phyloP scores from a whole-genome alignment of 2,113 vertebrate species.

The Illadopsis cleaveri region DNA sequence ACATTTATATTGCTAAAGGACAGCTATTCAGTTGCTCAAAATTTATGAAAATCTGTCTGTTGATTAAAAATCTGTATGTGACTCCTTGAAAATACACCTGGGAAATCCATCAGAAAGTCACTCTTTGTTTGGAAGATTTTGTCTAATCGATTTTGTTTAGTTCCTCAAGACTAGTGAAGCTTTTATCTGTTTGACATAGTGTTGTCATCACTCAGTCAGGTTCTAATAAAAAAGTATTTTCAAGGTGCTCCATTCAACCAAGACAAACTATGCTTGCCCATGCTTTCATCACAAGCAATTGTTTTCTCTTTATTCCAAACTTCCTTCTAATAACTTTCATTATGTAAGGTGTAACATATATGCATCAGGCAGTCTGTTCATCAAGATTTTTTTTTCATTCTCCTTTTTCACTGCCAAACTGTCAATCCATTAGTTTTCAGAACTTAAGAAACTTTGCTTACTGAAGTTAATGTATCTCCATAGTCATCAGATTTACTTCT shows the following conservation, averaged over 20 bases:
- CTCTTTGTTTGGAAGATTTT: background rate
- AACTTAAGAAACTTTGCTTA: background rate
- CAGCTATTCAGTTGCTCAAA: background rate
- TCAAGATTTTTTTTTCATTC: background rate
- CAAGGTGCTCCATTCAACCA: background rate
- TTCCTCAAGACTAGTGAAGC: background rate
- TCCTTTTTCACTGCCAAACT: background rate
- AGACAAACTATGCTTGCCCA: background rate
- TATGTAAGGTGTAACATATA: background rate
- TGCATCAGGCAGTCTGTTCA: background rate
- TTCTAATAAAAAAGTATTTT: slow-evolving; percentile 14
- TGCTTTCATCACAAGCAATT: background rate
- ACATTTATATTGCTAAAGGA: background rate
- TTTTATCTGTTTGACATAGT: background rate
- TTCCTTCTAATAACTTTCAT: background rate
- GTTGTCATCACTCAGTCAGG: background rate
- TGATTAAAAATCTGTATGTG: background rate
- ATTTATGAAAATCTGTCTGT: background rate
- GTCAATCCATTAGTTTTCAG: background rate
- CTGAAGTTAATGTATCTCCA: background rate
- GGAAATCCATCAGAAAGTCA: background rate
- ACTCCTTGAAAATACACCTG: background rate
- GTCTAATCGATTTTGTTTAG: background rate
- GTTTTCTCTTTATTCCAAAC: background rate
- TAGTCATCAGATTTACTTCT: background rate